Percentiles rank a stretch among this genome's conserved stretches.
phyloP scores from a whole-genome alignment of 2,797 vertebrate genomes.

The Cyprinella venusta region DNA sequence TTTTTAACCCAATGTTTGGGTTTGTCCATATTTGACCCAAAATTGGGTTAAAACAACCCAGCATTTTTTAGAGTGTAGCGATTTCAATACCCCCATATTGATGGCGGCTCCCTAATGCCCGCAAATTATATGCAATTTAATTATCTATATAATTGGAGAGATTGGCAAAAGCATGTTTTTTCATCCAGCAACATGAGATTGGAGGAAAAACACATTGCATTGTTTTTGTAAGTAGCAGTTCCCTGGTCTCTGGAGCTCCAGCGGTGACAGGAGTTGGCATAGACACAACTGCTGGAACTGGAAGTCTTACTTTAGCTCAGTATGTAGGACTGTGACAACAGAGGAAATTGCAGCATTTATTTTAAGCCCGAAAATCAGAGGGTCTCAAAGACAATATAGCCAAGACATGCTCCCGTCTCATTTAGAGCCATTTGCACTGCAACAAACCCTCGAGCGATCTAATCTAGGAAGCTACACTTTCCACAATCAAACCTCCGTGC shows the following conservation, averaged over 20 bases:
- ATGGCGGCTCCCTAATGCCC: neutral
- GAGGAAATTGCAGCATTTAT: slow-evolving; percentile 26
- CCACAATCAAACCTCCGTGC: neutral
- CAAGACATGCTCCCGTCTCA: neutral
- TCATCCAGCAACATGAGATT: too few relatives aligned
- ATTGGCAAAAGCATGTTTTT: too few relatives aligned
- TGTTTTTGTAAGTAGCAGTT: neutral
- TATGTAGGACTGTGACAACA: neutral
- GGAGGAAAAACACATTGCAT: neutral
- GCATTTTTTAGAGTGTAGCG: neutral
- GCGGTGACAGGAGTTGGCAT: neutral
- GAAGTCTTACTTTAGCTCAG: neutral
- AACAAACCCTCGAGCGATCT: slow-evolving; percentile 31
- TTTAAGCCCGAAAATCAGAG: slow-evolving; percentile 13
- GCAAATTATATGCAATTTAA: neutral
- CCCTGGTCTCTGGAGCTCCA: neutral
- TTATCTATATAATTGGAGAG: neutral
- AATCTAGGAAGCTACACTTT: slow-evolving; percentile 22
- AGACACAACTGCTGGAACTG: neutral
- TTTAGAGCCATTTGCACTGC: slow-evolving; percentile 25
- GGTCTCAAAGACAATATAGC: neutral
- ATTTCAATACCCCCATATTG: neutral
- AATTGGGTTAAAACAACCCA: too few relatives aligned
- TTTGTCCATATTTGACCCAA: too few relatives aligned
- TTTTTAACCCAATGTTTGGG: too few relatives aligned